Evolutionary conservation across 2,113 vertebrate genomes (phyloP), one percentile per base, ranked within the genome.

Genomic region (Regulus satrapa): DNA sequence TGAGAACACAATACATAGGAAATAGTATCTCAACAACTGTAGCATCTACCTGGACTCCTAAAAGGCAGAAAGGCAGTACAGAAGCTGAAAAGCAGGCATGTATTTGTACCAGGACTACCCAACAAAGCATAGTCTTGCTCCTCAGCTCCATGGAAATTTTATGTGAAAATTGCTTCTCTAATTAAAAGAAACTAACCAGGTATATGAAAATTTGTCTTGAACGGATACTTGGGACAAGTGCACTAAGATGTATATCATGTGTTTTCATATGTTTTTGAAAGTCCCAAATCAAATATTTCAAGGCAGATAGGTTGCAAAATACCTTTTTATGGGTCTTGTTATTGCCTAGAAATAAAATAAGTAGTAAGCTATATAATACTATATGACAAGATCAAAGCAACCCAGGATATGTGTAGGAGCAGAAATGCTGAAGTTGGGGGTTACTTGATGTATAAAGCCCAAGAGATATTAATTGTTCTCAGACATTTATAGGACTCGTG

Each of bases 391-490:
- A 62, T 1, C 16, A 21, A 78, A 26, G 36, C n/a, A 95, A 75
- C 6, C 2, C 19, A 56, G 18, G 32, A 24, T 18, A 38, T 0
- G 1, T 8, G 2, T 8, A 36, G 56, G 8, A 68, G 36, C 15
- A 68, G 43, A 85, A 92, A 71, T 19, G 20, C 18, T 87, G 46
- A 54, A 40, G 10, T 10, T 59, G 31, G 36, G n/a, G 4, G 18
- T 41, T 68, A 75, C 64, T 67, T 75, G 11, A 48, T 32, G 8
- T 34, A 51, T 85, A 83, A 73, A 69, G 3, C 2, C 3, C 14
- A 51, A 43, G 32, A 86, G 9, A 4, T 34, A 58, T 77, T 68
- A 0, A 32, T 61, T 66, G 29, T 77, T 85, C 79, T 64, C 45
- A 79, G 25, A 46, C 10, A 43, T 19, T 25, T 52, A 4, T 23